Evolutionary conservation across 1,140 invertebrate genomes (phyloP).

Genomic region (Bombyx mandarina): DNA sequence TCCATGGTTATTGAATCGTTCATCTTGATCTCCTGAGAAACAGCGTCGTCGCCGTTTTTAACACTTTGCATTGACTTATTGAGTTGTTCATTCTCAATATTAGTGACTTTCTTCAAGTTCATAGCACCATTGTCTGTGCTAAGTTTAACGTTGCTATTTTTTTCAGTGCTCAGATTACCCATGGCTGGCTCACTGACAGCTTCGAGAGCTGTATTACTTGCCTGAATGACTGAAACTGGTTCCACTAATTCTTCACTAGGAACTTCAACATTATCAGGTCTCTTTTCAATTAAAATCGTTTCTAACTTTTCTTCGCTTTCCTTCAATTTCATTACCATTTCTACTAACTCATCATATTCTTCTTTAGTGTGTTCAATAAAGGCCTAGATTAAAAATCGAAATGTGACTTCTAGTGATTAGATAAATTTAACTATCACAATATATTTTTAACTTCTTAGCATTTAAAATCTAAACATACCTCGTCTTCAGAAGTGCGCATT

Average conservation of each 20-base stretch:
- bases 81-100: slow-evolving; percentile 62
- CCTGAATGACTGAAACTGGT: slow-evolving; percentile 4
- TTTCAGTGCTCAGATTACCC: slow-evolving; percentile 23
- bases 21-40: slow-evolving; percentile 18
- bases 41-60: slow-evolving; percentile 29
- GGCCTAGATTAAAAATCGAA: slow-evolving; percentile 50
- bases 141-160: slow-evolving; percentile 27
- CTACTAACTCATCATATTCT: slow-evolving; percentile 65
- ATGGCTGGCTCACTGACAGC: slow-evolving; percentile 12
- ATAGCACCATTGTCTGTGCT: slow-evolving; percentile 26
- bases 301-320: slow-evolving; percentile 65
- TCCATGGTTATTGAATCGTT: slow-evolving; percentile 11
- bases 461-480: slow-evolving; percentile 48
- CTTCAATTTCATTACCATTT: slow-evolving; percentile 64
- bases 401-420: background rate
- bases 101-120: slow-evolving; percentile 56
- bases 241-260: slow-evolving; percentile 27
- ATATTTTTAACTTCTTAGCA: background rate
- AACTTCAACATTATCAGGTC: slow-evolving; percentile 41
- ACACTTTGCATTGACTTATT: slow-evolving; percentile 46
- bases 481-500: slow-evolving; percentile 73
- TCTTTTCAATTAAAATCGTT: slow-evolving; percentile 38
- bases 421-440: background rate
- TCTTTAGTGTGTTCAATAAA: slow-evolving; percentile 65
- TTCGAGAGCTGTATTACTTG: slow-evolving; percentile 3